A percentile compares a stretch with the other conserved stretches of the same genome.
phyloP scores from a whole-genome alignment of 2,113 vertebrate genomes.

The Atlantisia rogersi region DNA sequence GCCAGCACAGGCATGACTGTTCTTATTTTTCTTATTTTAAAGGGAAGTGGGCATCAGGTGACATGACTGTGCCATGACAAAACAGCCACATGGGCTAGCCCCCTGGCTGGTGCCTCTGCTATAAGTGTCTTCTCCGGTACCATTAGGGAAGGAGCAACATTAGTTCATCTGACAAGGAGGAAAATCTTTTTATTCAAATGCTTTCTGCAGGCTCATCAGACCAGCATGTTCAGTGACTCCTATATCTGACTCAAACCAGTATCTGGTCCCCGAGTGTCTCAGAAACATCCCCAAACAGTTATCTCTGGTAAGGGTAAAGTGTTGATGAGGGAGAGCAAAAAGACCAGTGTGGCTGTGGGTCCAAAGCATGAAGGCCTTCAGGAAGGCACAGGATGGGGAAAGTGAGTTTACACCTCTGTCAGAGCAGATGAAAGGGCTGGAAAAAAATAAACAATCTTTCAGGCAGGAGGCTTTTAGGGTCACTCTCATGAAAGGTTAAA shows the following conservation, averaged over 20 bases:
- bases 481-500: neutral
- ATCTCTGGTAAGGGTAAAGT: neutral
- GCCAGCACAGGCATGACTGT: neutral
- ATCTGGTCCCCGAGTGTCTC: neutral
- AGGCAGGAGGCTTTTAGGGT: neutral
- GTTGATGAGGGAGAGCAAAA: neutral
- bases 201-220: neutral
- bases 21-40: neutral
- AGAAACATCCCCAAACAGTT: neutral
- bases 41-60: neutral
- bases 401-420: neutral
- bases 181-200: neutral
- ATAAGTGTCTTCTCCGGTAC: neutral
- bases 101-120: neutral
- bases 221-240: neutral
- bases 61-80: neutral
- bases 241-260: neutral
- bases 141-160: conserved; percentile 18
- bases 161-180: neutral
- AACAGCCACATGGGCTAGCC: conserved; percentile 1
- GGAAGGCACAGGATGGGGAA: neutral
- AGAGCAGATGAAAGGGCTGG: neutral
- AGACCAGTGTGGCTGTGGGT: neutral
- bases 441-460: neutral
- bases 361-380: neutral